These are phyloP conservation scores for Hemiscyllium ocellatum DNA, from an alignment of 2,113 vertebrate species.

Conservation along the genomic window DNA sequence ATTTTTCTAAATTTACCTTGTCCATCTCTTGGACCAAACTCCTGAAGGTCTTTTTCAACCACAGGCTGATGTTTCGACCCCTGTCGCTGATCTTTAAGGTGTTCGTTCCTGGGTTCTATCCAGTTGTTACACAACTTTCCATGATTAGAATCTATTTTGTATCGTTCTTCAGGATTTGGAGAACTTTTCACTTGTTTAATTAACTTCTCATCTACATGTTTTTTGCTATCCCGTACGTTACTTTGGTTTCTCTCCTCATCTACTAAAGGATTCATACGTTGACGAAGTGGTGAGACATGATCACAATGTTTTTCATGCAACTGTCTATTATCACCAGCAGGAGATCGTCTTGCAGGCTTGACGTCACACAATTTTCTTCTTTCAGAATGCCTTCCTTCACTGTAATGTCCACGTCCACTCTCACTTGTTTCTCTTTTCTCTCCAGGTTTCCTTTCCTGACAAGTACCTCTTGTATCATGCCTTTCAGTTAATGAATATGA, in stretches of 20 bases:
- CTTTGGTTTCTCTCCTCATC: constrained; percentile 30
- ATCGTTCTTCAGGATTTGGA: constrained; percentile 24
- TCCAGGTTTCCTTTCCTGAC: constrained; percentile 16
- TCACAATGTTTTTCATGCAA: constrained; percentile 51
- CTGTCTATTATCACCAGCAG: constrained; percentile 60
- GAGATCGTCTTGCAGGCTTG: constrained; percentile 63
- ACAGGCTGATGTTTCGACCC: background rate
- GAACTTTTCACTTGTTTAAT: constrained; percentile 24
- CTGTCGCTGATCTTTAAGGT: constrained; percentile 26
- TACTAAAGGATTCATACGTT: background rate
- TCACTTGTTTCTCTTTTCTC: constrained; percentile 40
- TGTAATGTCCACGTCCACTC: constrained; percentile 55
- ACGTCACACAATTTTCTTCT: constrained; percentile 64
- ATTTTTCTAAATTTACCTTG: constrained; percentile 17
- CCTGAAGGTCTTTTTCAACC: constrained; percentile 21
- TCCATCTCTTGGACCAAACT: constrained; percentile 30
- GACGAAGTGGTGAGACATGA: background rate
- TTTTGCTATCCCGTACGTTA: constrained; percentile 3
- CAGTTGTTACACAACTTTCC: background rate
- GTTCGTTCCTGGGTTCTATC: background rate
- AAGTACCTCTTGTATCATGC: background rate
- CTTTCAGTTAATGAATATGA: background rate
- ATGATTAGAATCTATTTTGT: constrained; percentile 10
- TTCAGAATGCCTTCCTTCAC: constrained; percentile 58
- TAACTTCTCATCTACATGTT: background rate